A percentile compares a stretch with the other conserved stretches of the same genome.
These are phyloP conservation scores for Leptoteleia sp. DNA, from an alignment of 1,140 invertebrate genomes.

Conservation along the genomic window DNA sequence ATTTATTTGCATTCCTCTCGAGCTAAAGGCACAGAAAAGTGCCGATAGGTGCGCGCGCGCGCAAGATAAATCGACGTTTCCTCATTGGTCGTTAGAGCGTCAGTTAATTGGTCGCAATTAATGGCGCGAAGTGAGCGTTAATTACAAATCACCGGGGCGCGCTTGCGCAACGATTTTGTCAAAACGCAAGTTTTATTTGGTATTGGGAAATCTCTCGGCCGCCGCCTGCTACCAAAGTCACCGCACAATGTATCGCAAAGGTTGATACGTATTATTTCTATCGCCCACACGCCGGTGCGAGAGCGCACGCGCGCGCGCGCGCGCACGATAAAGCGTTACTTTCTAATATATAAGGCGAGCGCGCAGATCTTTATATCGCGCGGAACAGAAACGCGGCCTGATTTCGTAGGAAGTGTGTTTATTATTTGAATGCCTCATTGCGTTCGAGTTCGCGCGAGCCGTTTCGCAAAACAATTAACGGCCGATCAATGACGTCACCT, in stretches of 20 bases:
- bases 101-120: conserved; percentile 3
- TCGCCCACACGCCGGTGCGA: conserved; percentile 60
- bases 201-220: conserved; percentile 37
- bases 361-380: conserved; percentile 64
- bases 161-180: conserved; percentile 32
- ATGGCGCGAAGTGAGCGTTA: not conserved
- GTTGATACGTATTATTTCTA: conserved; percentile 64
- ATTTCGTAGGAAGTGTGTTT: conserved; percentile 64
- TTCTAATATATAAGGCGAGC: conserved; percentile 61
- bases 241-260: conserved; percentile 48
- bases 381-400: conserved; percentile 65
- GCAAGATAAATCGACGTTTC: too few relatives aligned
- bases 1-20: too few relatives aligned
- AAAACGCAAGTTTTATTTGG: conserved; percentile 11
- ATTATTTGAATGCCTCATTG: conserved; percentile 53
- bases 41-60: too few relatives aligned
- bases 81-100: too few relatives aligned
- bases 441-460: not conserved
- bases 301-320: too few relatives aligned
- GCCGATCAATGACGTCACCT: too few relatives aligned
- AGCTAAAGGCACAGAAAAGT: too few relatives aligned
- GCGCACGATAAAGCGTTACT: conserved; percentile 57
- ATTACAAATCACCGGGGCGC: conserved; percentile 3
- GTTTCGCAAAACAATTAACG: conserved; percentile 43
- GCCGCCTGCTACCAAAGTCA: conserved; percentile 25